phyloP scores from a whole-genome alignment of 2,113 vertebrate species.

The Pteruthius melanotis region DNA sequence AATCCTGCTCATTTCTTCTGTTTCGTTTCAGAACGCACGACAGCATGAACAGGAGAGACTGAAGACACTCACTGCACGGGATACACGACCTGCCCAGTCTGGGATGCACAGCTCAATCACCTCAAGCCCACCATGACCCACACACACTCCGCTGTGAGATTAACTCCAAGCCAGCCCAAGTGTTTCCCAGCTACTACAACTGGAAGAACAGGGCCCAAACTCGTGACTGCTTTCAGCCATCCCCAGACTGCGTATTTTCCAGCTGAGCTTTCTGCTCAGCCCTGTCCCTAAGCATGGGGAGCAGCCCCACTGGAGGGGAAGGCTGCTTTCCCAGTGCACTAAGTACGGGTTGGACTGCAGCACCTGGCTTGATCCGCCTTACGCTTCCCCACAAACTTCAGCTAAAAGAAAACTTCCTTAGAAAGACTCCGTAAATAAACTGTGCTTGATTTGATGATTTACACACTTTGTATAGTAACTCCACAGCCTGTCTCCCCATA shows the following conservation, averaged over 20 bases:
- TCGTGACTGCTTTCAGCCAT: neutral
- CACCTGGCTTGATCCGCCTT: neutral
- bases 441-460: neutral
- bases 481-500: neutral
- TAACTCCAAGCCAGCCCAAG: neutral
- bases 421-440: neutral
- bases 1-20: neutral
- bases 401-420: neutral
- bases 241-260: neutral
- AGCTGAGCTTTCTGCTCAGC: neutral
- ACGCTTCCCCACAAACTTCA: neutral
- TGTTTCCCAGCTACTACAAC: neutral
- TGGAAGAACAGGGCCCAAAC: neutral
- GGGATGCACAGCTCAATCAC: neutral
- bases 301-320: neutral
- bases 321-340: fast-evolving
- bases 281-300: fast-evolving
- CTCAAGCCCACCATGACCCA: neutral
- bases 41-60: neutral
- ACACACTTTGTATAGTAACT: neutral
- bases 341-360: fast-evolving
- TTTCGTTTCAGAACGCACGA: neutral
- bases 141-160: neutral
- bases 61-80: neutral
- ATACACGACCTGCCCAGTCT: neutral